Percentiles rank a stretch among this genome's conserved stretches.
These are phyloP conservation scores for Eupithecia centaureata DNA, from an alignment of 2,888 invertebrate species.

Conservation along the genomic window DNA sequence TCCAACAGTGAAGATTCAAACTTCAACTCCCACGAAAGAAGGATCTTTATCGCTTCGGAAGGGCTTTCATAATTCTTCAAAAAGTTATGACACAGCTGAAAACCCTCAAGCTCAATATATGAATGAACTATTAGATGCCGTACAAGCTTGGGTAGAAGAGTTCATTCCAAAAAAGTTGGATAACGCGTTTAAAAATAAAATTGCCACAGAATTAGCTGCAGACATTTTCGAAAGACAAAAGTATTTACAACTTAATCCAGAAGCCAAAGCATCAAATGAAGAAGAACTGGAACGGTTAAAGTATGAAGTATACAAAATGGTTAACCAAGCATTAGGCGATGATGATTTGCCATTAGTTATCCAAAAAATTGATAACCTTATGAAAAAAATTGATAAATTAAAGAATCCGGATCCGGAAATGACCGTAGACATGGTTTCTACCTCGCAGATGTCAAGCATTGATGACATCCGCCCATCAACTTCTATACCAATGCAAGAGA, in stretches of 20 bases:
- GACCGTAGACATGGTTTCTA: slow-evolving; percentile 9
- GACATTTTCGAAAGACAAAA: slow-evolving; percentile 60
- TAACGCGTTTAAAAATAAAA: slow-evolving; percentile 36
- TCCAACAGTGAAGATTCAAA: slow-evolving; percentile 17
- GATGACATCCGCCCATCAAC: slow-evolving; percentile 22
- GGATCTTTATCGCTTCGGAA: slow-evolving; percentile 31
- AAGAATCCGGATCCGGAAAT: slow-evolving; percentile 39
- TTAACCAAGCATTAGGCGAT: slow-evolving; percentile 47
- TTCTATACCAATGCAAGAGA: slow-evolving; percentile 36
- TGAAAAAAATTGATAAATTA: slow-evolving; percentile 36
- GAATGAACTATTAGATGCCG: slow-evolving; percentile 38
- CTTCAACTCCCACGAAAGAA: slow-evolving; percentile 43
- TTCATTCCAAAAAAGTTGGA: slow-evolving; percentile 38
- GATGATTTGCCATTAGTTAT: slow-evolving; percentile 44
- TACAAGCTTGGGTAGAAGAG: slow-evolving; percentile 47
- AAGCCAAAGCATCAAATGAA: slow-evolving; percentile 42
- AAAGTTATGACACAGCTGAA: slow-evolving; percentile 15
- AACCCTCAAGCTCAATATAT: slow-evolving; percentile 29
- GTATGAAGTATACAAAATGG: slow-evolving; percentile 57
- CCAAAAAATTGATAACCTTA: slow-evolving; percentile 44
- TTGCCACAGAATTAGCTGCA: slow-evolving; percentile 49
- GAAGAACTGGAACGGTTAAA: slow-evolving; percentile 62
- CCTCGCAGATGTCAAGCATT: slow-evolving; percentile 28
- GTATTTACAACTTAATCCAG: slow-evolving; percentile 56
- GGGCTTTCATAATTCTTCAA: slow-evolving; percentile 27